Conservation (phyloP, 2,888 invertebrate genomes). For the Eupithecia tripunctaria region DNA sequence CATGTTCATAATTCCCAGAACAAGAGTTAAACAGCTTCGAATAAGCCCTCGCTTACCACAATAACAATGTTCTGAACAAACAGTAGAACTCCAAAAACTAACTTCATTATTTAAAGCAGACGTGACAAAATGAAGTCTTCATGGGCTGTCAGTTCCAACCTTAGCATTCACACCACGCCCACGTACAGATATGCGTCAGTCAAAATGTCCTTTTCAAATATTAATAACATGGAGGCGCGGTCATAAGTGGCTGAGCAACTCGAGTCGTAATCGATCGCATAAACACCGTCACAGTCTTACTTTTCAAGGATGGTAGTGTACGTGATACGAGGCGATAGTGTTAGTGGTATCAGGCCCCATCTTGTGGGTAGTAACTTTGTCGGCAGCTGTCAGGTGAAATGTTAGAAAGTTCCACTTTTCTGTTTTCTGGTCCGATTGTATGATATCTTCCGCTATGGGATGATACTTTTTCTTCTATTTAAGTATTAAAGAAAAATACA, state of each 20-base stretch:
- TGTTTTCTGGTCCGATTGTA: not conserved
- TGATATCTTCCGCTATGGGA: not conserved
- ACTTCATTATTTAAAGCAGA: conserved; percentile 19
- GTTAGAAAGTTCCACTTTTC: not conserved
- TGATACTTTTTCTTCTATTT: too few species aligned
- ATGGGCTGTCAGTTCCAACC: conserved; percentile 18
- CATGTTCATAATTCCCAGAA: not conserved
- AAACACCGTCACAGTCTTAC: not conserved
- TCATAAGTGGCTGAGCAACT: conserved; percentile 20
- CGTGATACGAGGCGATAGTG: too few species aligned
- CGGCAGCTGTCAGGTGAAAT: not conserved
- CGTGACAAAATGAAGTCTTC: conserved; percentile 12
- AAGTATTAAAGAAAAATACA: too few species aligned
- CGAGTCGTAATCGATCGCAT: not conserved
- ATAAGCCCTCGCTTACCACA: not conserved
- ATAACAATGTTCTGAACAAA: not conserved
- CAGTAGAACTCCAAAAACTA: conserved; percentile 1
- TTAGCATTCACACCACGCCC: conserved; percentile 31
- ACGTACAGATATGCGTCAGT: conserved; percentile 32
- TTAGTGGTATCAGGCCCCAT: too few species aligned
- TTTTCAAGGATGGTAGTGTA: not conserved
- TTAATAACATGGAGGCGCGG: conserved; percentile 33
- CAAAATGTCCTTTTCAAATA: conserved; percentile 51
- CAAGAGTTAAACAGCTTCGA: not conserved
- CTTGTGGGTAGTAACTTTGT: too few species aligned